Base-by-base conservation (phyloP, 2,888 invertebrate species). In the Lepas anatifera region DNA sequence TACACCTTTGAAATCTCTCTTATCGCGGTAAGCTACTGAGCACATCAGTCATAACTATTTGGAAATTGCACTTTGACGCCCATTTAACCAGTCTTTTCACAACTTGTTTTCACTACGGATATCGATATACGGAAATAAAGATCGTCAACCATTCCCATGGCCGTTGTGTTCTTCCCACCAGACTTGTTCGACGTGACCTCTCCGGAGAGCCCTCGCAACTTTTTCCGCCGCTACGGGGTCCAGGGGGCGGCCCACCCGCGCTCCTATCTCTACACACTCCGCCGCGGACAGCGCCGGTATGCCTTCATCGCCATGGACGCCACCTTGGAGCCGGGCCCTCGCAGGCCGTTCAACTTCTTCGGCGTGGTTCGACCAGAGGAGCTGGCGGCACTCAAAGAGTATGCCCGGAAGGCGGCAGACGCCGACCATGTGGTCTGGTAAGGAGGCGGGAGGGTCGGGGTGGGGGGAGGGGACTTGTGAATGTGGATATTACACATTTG, bases 231-330 rank as follows among this genome's bases (percentile, higher is more conserved):
- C 75, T 93, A 87, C 80, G 92, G 94, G 71, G 83, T 89, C 35
- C 91, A 92, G 82, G 94, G 93, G 11, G 78, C 78, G 69, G 78
- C 78, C 16, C 83, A 91, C 80, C 80, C 85, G 16, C 84, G 87
- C 74, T 92, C 92, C 0, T 95, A 94, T 79, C 81, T 87, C 77
- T 85, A 89, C 78, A 84, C 84, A 75, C 79, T 85, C 43, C 76
- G 82, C 67, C 81, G 82, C 73, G 86, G 85, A 75, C 83, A 83
- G 32, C 84, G 87, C 27, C 83, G 81, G 73, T 88, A 89, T 76
- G 86, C 90, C n/a, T 93, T 95, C 80, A 84, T 95, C 75, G 94
- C 87, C 0, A 81, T 95, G 41, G 95, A 95, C 80, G 92, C 93
- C 2, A 91, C 91, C 76, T 85, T 92, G 52, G 87, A 90, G 74